Conservation (phyloP, 1,140 invertebrate species). For the Ceratosolen solmsi region DNA sequence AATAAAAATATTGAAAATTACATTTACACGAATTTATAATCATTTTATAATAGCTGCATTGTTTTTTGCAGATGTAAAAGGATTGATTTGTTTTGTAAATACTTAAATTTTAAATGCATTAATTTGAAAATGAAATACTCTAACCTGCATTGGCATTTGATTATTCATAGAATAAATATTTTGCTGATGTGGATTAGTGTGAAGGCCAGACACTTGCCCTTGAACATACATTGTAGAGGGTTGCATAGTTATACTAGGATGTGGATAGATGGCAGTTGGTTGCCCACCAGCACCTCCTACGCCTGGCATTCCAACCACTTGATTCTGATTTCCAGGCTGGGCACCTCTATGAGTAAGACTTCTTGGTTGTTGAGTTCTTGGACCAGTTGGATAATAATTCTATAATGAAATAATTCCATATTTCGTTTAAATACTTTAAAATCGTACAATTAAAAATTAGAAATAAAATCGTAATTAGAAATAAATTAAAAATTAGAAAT, state of each 20-base stretch:
- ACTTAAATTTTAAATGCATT: neutral
- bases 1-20: no score
- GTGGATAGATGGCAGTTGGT: conserved; percentile 63
- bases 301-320: conserved; percentile 62
- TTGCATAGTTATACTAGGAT: conserved; percentile 60
- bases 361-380: conserved; percentile 64
- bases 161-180: conserved; percentile 61
- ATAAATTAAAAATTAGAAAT: no score
- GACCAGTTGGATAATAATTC: conserved; percentile 60
- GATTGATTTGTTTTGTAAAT: no score
- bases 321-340: conserved; percentile 59
- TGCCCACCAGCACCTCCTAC: conserved; percentile 62
- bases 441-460: no score
- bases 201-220: conserved; percentile 60
- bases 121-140: neutral
- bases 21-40: no score
- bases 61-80: no score
- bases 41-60: no score
- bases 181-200: conserved; percentile 61
- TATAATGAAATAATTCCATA: conserved; percentile 1
- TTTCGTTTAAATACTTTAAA: neutral
- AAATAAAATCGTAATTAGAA: no score
- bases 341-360: conserved; percentile 63
- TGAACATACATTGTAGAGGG: conserved; percentile 60
- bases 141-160: conserved; percentile 63